Base-by-base conservation (phyloP, 1,140 invertebrate species). In the Temnothorax nylanderi region DNA sequence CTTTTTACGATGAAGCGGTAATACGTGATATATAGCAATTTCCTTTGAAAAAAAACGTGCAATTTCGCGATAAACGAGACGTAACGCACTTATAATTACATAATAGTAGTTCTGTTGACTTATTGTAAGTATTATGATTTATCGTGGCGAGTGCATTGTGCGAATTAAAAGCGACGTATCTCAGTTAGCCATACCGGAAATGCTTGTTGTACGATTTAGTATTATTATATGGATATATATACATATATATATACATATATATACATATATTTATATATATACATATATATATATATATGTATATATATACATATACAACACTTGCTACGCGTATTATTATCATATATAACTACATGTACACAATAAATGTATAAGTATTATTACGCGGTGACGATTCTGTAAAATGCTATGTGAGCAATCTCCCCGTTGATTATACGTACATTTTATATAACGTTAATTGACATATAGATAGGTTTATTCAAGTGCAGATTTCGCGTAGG, bases 381-480 rank as follows among this genome's bases (percentile, higher is more conserved):
- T 87, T 87, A 64, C 69, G 82, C 77, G 76, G 56, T 82, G 71
- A 90, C 51, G 56, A 87, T 84, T 74, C 76, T 87, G 72, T 89
- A 78, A 90, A 89, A 89, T 75, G 89, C 85, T 89, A 77, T 84
- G 76, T 60, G 65, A 90, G 41, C 41, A 74, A 34, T 75, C 41
- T 21, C 3, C 0, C 60, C 56, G 72, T 89, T 91, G 69, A 74
- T 82, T 72, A 49, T 82, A 64, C 88, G 74, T 58, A 89, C 76
- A 82, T 92, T 91, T 92, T 87, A 86, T 90, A 89, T 92, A 91
- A 89, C 58, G 26, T 90, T 89, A 65, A 56, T 87, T 87, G 54
- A 21, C 80, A 72, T 85, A 37, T 78, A 74, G 77, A 54, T 75
- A 86, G 67, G 8, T 76, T 37, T 60, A 34, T 65, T 18, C 54